phyloP scores from a whole-genome alignment of 2,113 vertebrate species.

The Pelobates fuscus region DNA sequence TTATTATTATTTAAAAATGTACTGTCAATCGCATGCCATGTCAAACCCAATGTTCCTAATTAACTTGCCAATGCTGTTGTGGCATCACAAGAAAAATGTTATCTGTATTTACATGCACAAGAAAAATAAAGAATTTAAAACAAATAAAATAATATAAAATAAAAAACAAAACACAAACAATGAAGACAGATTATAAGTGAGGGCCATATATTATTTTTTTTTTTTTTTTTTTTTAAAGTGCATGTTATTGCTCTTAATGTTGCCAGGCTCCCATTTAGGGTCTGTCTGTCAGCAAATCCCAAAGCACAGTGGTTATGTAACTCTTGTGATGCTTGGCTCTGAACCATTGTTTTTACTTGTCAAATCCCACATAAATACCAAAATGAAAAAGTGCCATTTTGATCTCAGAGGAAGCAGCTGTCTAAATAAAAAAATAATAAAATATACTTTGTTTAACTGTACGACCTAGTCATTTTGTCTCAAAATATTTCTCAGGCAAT shows the following conservation, averaged over 20 bases:
- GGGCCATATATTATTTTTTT: too few species aligned
- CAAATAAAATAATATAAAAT: too few species aligned
- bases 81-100: too few species aligned
- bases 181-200: too few species aligned
- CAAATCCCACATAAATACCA: conserved; percentile 38
- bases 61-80: too few species aligned
- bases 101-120: too few species aligned
- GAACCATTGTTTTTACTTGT: conserved; percentile 42
- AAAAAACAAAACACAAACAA: too few species aligned
- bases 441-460: conserved; percentile 20
- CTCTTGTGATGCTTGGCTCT: conserved; percentile 42
- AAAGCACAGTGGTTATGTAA: conserved; percentile 42
- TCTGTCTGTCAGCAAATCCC: conserved; percentile 29
- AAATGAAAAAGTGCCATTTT: conserved; percentile 35
- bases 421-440: conserved; percentile 44
- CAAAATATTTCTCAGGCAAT: conserved; percentile 43
- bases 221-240: background rate
- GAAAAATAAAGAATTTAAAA: too few species aligned
- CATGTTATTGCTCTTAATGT: background rate
- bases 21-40: too few species aligned
- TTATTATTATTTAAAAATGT: too few species aligned
- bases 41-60: too few species aligned
- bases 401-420: conserved; percentile 48
- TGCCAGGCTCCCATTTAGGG: background rate
- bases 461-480: conserved; percentile 31